Conservation (phyloP, 2,888 invertebrate genomes). For the Branchipolynoe longqiensis region DNA sequence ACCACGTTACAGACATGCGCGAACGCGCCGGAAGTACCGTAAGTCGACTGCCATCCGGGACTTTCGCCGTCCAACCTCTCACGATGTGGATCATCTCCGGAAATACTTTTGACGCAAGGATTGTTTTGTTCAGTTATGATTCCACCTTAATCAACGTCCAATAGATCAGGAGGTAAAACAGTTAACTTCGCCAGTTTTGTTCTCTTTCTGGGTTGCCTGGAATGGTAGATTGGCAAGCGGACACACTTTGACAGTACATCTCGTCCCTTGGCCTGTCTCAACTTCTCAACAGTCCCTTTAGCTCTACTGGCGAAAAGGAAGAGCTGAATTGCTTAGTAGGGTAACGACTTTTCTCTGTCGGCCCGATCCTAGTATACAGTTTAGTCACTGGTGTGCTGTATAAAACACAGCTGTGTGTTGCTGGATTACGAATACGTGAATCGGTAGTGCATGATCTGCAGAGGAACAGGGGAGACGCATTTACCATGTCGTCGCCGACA, state of each 20-base stretch:
- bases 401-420: not conserved
- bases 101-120: conserved; percentile 23
- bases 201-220: not conserved
- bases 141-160: not conserved
- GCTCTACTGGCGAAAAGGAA: conserved; percentile 27
- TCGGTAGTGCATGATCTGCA: not conserved
- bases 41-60: conserved; percentile 43
- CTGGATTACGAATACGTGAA: conserved; percentile 21
- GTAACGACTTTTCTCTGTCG: not conserved
- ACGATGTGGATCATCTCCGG: conserved; percentile 44
- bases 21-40: conserved; percentile 23
- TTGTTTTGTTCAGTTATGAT: conserved; percentile 2
- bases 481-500: conserved; percentile 45
- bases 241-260: not conserved
- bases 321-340: not conserved
- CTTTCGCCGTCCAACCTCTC: conserved; percentile 50
- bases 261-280: not conserved
- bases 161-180: not conserved
- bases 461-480: not conserved
- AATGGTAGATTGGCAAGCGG: not conserved
- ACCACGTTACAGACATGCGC: conserved; percentile 49
- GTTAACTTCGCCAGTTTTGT: not conserved
- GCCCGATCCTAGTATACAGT: not conserved
- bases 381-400: not conserved
- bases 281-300: conserved; percentile 14